Percentiles rank a stretch among this genome's conserved stretches.
phyloP scores from a whole-genome alignment of 2,888 invertebrate species.

The Neuroscelio doddi region DNA sequence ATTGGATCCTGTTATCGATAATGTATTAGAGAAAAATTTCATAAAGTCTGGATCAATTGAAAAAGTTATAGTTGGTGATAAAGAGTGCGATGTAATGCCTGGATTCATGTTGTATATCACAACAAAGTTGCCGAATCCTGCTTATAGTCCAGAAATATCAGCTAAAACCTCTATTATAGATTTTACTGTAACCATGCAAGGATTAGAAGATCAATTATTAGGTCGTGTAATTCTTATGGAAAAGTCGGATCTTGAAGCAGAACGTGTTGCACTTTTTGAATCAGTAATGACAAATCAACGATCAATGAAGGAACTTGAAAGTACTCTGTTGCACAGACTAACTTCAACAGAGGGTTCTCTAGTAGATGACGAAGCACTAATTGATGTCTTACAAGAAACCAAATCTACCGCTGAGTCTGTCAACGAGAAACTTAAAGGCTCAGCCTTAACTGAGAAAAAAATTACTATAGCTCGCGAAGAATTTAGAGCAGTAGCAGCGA shows the following conservation, averaged over 20 bases:
- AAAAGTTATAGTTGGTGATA: conserved; percentile 95
- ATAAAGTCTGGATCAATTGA: conserved; percentile 97
- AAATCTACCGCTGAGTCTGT: conserved; percentile 93
- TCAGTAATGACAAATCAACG: conserved; percentile 97
- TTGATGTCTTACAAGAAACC: conserved; percentile 89
- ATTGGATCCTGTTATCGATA: conserved; percentile 96
- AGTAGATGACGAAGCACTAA: conserved; percentile 96
- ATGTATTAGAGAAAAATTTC: conserved; percentile 97
- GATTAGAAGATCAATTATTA: conserved; percentile 94
- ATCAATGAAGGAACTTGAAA: conserved; percentile 96
- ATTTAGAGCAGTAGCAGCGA: conserved; percentile 93
- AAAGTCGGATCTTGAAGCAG: conserved; percentile 95
- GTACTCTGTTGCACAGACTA: conserved; percentile 90
- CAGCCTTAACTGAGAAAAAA: conserved; percentile 94
- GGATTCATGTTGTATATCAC: conserved; percentile 97
- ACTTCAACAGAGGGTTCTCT: conserved; percentile 95
- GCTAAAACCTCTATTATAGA: conserved; percentile 98
- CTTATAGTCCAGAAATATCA: conserved; percentile 96
- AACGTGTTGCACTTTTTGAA: conserved; percentile 92
- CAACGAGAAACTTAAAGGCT: conserved; percentile 92
- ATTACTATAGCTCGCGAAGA: conserved; percentile 96
- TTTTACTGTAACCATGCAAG: conserved; percentile 97
- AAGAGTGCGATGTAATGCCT: conserved; percentile 97
- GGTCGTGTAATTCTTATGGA: conserved; percentile 97
- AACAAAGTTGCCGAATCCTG: conserved; percentile 95